These are phyloP conservation scores for Bujurquina vittata DNA, from an alignment of 2,113 vertebrate species.

Conservation along the genomic window DNA sequence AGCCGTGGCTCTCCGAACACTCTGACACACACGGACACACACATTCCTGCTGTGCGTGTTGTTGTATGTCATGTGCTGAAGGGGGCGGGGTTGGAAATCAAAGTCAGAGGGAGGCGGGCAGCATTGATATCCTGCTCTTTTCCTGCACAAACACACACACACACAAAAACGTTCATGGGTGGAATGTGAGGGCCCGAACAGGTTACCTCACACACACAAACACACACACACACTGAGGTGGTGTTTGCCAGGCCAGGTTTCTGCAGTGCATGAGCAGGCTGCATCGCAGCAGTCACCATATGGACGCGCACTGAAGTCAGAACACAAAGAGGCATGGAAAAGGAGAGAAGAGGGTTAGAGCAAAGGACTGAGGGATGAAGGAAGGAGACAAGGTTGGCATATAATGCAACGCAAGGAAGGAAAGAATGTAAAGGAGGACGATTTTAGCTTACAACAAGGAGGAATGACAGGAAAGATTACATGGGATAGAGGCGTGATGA, in stretches of 20 bases:
- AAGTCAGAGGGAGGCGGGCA: slow-evolving; percentile 21
- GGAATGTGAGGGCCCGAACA: slow-evolving; percentile 8
- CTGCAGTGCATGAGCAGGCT: slow-evolving; percentile 68
- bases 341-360: background rate
- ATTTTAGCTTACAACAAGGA: background rate
- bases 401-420: background rate
- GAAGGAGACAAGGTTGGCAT: background rate
- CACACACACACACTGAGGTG: slow-evolving; percentile 45
- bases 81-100: slow-evolving; percentile 13
- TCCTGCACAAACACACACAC: background rate
- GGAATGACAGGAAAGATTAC: background rate
- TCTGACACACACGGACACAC: slow-evolving; percentile 11
- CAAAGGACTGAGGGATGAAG: background rate
- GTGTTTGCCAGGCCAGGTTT: slow-evolving; percentile 66
- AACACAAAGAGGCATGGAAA: slow-evolving; percentile 33
- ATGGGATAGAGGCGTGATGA: background rate
- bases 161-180: slow-evolving; percentile 1
- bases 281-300: slow-evolving; percentile 81
- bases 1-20: slow-evolving; percentile 10
- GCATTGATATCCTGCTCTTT: background rate
- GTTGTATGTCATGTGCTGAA: slow-evolving; percentile 27
- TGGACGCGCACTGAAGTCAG: slow-evolving; percentile 71
- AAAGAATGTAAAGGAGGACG: background rate
- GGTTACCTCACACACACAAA: slow-evolving; percentile 30
- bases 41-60: slow-evolving; percentile 24